Evolutionary conservation across 2,113 vertebrate species (phyloP).

Genomic region (Notarius quadriscutis): DNA sequence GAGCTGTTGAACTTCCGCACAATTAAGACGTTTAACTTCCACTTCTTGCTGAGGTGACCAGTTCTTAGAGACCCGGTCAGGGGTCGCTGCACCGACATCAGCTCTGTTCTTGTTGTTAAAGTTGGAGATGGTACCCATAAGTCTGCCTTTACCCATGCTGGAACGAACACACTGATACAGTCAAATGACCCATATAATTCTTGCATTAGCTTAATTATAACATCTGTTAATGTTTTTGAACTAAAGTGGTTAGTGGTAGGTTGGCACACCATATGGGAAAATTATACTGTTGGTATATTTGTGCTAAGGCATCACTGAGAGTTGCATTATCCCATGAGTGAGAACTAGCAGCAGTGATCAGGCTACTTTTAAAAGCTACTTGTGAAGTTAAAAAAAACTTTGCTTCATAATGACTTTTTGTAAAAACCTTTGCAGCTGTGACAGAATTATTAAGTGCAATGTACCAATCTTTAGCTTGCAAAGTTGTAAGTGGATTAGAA

Average conservation of each 20-base stretch:
- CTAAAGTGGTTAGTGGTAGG: background rate
- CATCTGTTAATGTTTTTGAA: background rate
- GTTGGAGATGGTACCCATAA: background rate
- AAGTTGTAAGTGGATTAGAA: background rate
- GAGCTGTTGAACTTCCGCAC: conserved; percentile 5
- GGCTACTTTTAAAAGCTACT: background rate
- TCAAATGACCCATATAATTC: background rate
- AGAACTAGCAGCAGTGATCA: too few relatives aligned
- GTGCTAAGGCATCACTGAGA: background rate
- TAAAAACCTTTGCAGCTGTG: background rate
- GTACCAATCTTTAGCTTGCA: background rate
- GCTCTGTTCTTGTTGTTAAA: background rate
- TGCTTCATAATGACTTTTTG: background rate
- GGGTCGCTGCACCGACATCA: background rate
- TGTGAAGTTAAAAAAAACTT: background rate
- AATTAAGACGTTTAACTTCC: background rate
- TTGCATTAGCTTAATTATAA: background rate
- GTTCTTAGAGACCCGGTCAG: background rate
- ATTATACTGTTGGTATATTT: background rate
- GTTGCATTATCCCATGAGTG: background rate
- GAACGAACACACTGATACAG: background rate
- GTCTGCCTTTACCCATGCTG: background rate
- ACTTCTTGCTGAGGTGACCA: background rate
- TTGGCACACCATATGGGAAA: background rate
- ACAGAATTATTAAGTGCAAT: background rate